Percentiles rank a stretch among this genome's conserved stretches.
phyloP scores from a whole-genome alignment of 2,797 vertebrate species.

The Falco berigora region DNA sequence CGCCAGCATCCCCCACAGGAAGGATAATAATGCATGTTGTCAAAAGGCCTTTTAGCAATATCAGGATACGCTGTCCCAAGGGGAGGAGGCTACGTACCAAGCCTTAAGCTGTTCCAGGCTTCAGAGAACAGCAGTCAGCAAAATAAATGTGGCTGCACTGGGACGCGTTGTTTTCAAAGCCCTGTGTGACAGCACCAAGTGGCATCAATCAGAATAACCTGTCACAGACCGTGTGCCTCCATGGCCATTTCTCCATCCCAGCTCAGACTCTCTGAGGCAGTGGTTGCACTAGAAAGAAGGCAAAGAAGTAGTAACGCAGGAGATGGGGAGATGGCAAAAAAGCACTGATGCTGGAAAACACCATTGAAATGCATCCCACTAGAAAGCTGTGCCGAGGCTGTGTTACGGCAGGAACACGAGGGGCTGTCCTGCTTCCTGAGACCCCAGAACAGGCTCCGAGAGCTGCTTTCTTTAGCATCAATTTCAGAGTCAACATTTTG shows the following conservation, averaged over 20 bases:
- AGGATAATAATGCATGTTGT: not conserved
- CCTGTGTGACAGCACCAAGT: not conserved
- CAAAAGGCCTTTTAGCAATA: not conserved
- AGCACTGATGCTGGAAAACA: not conserved
- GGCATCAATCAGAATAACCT: conserved; percentile 14
- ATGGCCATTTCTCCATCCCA: not conserved
- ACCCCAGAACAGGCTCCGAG: not conserved
- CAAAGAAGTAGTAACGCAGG: not conserved
- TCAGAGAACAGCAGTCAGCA: not conserved
- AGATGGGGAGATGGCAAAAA: not conserved
- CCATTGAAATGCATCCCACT: not conserved
- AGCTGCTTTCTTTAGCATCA: not conserved
- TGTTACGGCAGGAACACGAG: not conserved
- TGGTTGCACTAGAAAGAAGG: not conserved
- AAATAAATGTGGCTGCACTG: not conserved
- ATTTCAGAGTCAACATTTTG: not conserved
- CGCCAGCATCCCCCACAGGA: not conserved
- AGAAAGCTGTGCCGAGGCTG: not conserved
- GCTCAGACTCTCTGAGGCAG: not conserved
- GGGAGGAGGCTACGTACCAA: not conserved
- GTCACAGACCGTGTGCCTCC: not conserved
- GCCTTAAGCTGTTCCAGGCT: not conserved
- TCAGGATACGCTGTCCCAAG: not conserved
- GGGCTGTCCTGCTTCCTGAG: not conserved
- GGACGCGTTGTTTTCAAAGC: not conserved